phyloP scores from a whole-genome alignment of 1,140 invertebrate genomes.

The Probaryconus sp. region DNA sequence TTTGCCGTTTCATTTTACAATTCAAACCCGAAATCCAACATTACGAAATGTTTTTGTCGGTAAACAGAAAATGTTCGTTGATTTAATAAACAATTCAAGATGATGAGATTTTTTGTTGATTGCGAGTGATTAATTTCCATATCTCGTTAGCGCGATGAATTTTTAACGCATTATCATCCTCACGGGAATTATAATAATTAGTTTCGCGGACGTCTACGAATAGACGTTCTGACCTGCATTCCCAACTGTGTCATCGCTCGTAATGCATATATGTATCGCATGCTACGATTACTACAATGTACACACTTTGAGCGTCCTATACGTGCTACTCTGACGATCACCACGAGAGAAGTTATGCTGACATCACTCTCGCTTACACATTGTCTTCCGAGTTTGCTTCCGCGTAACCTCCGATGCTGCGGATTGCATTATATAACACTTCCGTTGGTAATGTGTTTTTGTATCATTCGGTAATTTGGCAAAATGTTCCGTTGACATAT shows the following conservation, averaged over 20 bases:
- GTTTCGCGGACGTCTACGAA: constrained; percentile 22
- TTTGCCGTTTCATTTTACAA: too few relatives aligned
- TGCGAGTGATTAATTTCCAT: constrained; percentile 63
- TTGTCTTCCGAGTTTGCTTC: neutral
- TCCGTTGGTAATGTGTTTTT: too few relatives aligned
- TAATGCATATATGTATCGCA: constrained; percentile 4
- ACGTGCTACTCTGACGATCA: neutral
- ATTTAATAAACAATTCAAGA: neutral
- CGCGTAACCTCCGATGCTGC: neutral
- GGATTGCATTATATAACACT: too few relatives aligned
- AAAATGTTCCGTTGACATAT: too few relatives aligned
- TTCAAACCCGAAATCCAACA: too few relatives aligned
- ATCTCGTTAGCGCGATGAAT: constrained; percentile 61
- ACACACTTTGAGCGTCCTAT: neutral
- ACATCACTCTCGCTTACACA: neutral
- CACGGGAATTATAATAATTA: constrained; percentile 68
- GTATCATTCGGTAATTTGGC: too few relatives aligned
- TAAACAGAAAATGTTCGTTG: too few relatives aligned
- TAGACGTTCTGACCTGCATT: constrained; percentile 36
- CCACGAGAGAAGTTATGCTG: neutral
- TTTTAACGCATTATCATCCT: constrained; percentile 62
- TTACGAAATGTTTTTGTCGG: too few relatives aligned
- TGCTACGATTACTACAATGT: neutral
- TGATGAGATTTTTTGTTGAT: too few relatives aligned
- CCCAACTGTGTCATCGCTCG: constrained; percentile 55